Percentiles rank a stretch among this genome's conserved stretches.
phyloP scores from a whole-genome alignment of 2,888 invertebrate genomes.

The Tenthredo mesomela region DNA sequence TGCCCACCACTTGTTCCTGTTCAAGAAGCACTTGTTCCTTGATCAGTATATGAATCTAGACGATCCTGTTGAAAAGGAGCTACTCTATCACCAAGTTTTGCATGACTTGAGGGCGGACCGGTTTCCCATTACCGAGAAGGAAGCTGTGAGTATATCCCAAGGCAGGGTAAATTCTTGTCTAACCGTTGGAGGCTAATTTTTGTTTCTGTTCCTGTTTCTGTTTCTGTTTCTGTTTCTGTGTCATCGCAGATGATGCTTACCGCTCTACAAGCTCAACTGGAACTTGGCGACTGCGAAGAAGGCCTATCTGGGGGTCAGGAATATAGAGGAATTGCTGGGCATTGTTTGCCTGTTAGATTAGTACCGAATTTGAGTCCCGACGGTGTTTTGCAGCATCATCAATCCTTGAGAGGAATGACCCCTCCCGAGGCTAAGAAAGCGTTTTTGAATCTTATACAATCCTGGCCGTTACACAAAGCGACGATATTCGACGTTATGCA shows the following conservation, averaged over 20 bases:
- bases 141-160: slow-evolving; percentile 86
- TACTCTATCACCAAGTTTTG: slow-evolving; percentile 95
- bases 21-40: slow-evolving; percentile 91
- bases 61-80: slow-evolving; percentile 95
- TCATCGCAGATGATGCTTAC: slow-evolving; percentile 92
- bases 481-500: slow-evolving; percentile 98
- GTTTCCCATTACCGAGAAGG: slow-evolving; percentile 95
- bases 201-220: slow-evolving; percentile 24
- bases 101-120: slow-evolving; percentile 94
- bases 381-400: slow-evolving; percentile 94
- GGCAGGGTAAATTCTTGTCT: background rate
- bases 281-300: slow-evolving; percentile 90
- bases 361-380: slow-evolving; percentile 89
- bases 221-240: slow-evolving; percentile 23
- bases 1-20: slow-evolving; percentile 85
- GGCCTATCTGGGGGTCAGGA: slow-evolving; percentile 81
- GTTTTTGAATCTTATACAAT: slow-evolving; percentile 94
- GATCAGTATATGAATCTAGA: slow-evolving; percentile 88
- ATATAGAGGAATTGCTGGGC: slow-evolving; percentile 86
- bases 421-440: slow-evolving; percentile 94
- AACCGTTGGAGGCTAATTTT: background rate
- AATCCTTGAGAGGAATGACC: slow-evolving; percentile 92
- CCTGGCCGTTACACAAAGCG: slow-evolving; percentile 95
- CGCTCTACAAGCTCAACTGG: slow-evolving; percentile 95
- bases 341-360: slow-evolving; percentile 91